A percentile compares a stretch with the other conserved stretches of the same genome.
Evolutionary conservation across 2,113 vertebrate species (phyloP).

Genomic region (Aptenodytes patagonicus): DNA sequence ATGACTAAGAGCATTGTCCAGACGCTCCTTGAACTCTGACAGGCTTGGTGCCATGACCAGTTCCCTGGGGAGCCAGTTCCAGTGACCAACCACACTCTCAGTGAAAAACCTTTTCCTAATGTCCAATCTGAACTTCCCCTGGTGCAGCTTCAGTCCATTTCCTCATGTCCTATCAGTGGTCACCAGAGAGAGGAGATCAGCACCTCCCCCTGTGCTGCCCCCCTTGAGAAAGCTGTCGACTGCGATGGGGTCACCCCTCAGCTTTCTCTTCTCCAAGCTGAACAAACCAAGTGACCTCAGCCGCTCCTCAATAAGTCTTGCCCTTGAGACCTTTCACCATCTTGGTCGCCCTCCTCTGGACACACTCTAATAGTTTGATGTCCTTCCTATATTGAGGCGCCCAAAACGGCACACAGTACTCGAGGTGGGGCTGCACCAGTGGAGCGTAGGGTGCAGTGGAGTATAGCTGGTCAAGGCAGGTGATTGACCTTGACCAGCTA

Average conservation of each 20-base stretch:
- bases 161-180: no score
- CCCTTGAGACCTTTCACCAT: neutral
- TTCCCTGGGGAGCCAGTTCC: neutral
- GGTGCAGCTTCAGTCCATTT: neutral
- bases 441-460: no score
- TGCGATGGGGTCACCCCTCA: no score
- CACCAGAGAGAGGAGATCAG: no score
- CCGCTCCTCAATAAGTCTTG: neutral
- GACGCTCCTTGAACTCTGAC: neutral
- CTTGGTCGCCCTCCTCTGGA: neutral
- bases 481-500: neutral
- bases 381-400: neutral
- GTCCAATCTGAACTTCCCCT: neutral
- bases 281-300: neutral
- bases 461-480: no score
- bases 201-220: no score
- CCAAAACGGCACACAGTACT: neutral
- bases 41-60: neutral
- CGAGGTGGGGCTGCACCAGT: neutral
- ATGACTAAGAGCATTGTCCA: neutral
- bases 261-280: no score
- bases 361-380: neutral
- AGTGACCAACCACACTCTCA: neutral
- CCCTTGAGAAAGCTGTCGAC: no score
- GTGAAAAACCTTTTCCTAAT: neutral